Evolutionary conservation across 2,113 vertebrate genomes (phyloP).

Genomic region (Damaliscus lunatus): DNA sequence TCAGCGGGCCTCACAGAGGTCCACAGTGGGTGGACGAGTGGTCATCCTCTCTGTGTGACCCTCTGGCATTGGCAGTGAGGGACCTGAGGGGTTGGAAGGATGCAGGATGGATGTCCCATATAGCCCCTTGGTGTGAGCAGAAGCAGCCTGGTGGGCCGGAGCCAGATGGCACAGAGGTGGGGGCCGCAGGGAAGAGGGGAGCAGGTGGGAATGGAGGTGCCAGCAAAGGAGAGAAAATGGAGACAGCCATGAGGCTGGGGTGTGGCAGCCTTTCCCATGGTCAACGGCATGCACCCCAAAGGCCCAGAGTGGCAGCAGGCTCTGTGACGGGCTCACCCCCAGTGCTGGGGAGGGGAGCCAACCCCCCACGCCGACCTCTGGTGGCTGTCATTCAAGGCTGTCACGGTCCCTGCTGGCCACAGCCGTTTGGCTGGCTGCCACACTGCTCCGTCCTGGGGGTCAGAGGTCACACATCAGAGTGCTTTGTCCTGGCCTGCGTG

Average conservation of each 20-base stretch:
- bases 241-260: background rate
- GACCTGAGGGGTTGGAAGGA: background rate
- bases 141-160: background rate
- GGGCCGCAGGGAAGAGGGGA: background rate
- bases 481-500: accelerated
- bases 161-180: background rate
- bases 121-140: background rate
- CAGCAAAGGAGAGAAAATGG: background rate
- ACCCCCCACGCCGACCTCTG: background rate
- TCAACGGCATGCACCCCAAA: background rate
- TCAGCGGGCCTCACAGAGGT: background rate
- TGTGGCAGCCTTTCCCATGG: background rate
- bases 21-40: too few species aligned
- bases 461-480: background rate
- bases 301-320: background rate
- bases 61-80: background rate
- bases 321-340: too few species aligned
- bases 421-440: background rate
- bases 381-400: background rate
- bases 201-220: background rate
- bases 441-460: background rate
- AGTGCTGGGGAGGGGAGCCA: background rate
- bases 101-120: background rate
- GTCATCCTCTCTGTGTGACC: background rate
- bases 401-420: background rate